Conservation (phyloP, 2,888 invertebrate genomes). For the Luperina testacea region DNA sequence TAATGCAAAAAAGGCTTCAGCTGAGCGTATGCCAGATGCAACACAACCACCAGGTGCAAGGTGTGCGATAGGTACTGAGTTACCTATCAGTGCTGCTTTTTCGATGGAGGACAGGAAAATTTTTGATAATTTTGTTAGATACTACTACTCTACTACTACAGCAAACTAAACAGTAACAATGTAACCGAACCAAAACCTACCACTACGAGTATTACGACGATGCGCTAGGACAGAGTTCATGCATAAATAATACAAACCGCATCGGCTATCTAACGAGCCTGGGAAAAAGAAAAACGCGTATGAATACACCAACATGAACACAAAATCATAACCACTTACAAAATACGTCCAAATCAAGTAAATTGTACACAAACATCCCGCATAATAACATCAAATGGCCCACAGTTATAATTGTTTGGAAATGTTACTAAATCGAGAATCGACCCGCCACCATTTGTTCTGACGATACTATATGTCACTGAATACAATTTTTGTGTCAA, state of each 20-base stretch:
- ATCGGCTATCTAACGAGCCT: conserved; percentile 43
- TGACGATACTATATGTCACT: conserved; percentile 68
- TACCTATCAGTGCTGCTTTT: background rate
- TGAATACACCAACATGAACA: conserved; percentile 55
- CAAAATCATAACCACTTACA: conserved; percentile 67
- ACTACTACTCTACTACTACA: background rate
- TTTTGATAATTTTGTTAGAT: background rate
- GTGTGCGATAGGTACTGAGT: background rate
- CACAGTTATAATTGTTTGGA: conserved; percentile 71
- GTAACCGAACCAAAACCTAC: background rate
- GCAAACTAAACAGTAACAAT: background rate
- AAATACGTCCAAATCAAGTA: conserved; percentile 75
- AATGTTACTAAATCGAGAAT: conserved; percentile 80
- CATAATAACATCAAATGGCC: conserved; percentile 74
- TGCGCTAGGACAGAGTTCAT: background rate
- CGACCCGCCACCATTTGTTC: conserved; percentile 80
- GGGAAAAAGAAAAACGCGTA: conserved; percentile 45
- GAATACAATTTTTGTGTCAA: conserved; percentile 67
- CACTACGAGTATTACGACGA: too few relatives aligned
- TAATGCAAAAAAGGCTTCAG: too few relatives aligned
- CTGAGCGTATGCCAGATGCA: too few relatives aligned
- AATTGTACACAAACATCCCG: conserved; percentile 85
- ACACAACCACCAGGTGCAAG: too few relatives aligned
- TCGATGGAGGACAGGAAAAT: background rate
- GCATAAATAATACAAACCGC: background rate